Evolutionary conservation across 2,888 invertebrate genomes (phyloP), one percentile per base, ranked within the genome.

Genomic region (Halictus ligatus): DNA sequence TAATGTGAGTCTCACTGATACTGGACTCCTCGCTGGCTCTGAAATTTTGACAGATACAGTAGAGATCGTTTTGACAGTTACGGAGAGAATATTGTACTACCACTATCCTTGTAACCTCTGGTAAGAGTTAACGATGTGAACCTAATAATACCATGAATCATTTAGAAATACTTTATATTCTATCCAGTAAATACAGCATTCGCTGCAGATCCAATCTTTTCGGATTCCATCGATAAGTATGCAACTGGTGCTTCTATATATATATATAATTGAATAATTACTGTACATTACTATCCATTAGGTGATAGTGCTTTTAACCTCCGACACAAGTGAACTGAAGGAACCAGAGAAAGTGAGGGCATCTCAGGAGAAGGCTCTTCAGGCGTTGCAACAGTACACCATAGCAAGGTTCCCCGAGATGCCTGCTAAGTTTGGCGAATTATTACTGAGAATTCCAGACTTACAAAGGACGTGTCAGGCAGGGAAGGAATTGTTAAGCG

Each of bases 371-470:
- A 98, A 98, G 94, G 98, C 99, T 40, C 96, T 99, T 78, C 98
- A 99, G 94, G 98, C 99, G 58, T 95, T 99, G 75, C 98, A 99
- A 95, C 97, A 98, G 82, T 99, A 99, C 95, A 99, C 99, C 7
- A 96, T 98, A 90, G 97, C 97, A 43, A 98, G 98, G 95, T 99
- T 99, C 96, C 98, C 98, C 21, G 98, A 98, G 90, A 97, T 98
- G 95, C 98, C 99, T 78, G 98, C 98, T 91, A 99, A 99, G 96
- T 99, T 99, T 95, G 99, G 99, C 69, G 99, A 99, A 95, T 96
- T 99, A 80, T 96, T 99, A 88, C 96, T 99, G 87, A 97, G 99
- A 92, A 98, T 99, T 95, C 99, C 99, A 21, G 99, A 99, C 95
- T 96, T 99, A 92, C 98, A 99, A 95, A 96, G 99, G 94, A 98